Evolutionary conservation across 2,888 invertebrate genomes (phyloP), one percentile per base, ranked within the genome.

Genomic region (Anaspis maculata): DNA sequence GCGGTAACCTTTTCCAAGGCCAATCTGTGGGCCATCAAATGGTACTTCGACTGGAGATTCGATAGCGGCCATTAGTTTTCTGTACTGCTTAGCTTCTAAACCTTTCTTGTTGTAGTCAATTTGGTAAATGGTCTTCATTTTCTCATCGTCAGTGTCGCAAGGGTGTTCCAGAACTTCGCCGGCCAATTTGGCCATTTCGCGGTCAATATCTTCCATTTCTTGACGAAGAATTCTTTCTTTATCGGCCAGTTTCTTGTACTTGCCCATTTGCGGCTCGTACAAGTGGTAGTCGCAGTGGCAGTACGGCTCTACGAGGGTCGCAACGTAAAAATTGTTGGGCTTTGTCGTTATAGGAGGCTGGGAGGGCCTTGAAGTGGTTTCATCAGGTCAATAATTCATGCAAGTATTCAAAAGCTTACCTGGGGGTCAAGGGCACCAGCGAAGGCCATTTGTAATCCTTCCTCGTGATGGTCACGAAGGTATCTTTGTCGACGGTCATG

Each of bases 251-350:
- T 74, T 72, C 48, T 73, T 72, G 61, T 77, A 79, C 39, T 75
- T 72, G 39, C 73, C 74, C 37, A 76, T 69, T 30, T 73, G 62
- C 0, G 73, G 75, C 1, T 73, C 71, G 50, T 76, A 76, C 0
- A 72, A 67, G 49, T 78, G 78, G 0, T 68, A 69, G 42, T 77
- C 75, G 61, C 79, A 79, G 54, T 75, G 73, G 48, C 79, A 79
- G 51, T 75, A 76, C 0, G 76, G 74, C 1, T 75, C 74, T 2
- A 75, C 73, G 1, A 73, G 66, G 6, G 71, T 67, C 1, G 69
- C 71, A n/a, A 66, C 61, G 40, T 66, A 69, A 32, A 68, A 64
- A 15, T 64, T 57, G 2, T 61, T 54, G 0, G 71, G 70, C 30
- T 66, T 64, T 2, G 70, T 67, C 5, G 69, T 70, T 4, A 61